Conservation (phyloP, 2,797 vertebrate species). For the Cyprinodon diabolis region DNA sequence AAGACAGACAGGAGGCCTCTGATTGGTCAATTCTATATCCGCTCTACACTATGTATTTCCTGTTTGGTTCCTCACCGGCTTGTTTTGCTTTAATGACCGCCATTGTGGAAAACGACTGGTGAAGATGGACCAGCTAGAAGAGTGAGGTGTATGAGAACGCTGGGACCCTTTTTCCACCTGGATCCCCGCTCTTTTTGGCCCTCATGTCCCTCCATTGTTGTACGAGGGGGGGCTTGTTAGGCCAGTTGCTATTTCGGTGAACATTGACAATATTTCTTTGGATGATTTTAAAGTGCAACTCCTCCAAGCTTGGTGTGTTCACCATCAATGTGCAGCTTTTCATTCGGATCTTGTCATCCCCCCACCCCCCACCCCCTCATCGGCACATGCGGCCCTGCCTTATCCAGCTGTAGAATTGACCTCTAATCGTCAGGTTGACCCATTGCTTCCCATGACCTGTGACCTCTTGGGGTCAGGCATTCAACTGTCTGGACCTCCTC, state of each 20-base stretch:
- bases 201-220: not conserved
- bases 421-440: slow-evolving; percentile 61
- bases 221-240: no score
- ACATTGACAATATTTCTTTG: not conserved
- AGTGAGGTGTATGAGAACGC: no score
- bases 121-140: no score
- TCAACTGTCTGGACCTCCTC: slow-evolving; percentile 63
- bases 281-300: not conserved
- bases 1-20: no score
- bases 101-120: no score
- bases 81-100: no score
- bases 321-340: slow-evolving; percentile 34
- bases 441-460: slow-evolving; percentile 73
- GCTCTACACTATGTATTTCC: no score
- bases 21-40: no score
- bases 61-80: no score
- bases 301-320: slow-evolving; percentile 7
- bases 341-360: slow-evolving; percentile 34
- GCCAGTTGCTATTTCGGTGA: not conserved
- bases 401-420: slow-evolving; percentile 64
- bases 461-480: slow-evolving; percentile 60
- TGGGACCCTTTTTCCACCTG: no score
- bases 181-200: no score
- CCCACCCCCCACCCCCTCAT: not conserved
- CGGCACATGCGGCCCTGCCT: slow-evolving; percentile 48